Conservation (phyloP, 2,888 invertebrate species). For the Lamellibrachia satsuma region DNA sequence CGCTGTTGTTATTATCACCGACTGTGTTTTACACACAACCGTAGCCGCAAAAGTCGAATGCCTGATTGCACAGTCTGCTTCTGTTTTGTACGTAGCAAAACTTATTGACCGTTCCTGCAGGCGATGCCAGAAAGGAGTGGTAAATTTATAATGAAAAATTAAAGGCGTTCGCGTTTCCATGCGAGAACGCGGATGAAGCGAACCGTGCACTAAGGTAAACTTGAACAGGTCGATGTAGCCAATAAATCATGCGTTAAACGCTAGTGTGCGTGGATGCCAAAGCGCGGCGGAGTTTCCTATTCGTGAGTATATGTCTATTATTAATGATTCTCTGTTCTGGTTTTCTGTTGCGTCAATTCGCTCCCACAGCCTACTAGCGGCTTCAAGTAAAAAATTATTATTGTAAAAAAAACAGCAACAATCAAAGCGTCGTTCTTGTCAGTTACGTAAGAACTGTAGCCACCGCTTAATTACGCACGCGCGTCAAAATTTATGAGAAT, state of each 20-base stretch:
- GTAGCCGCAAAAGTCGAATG: not conserved
- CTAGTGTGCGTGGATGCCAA: not conserved
- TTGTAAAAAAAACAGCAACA: not conserved
- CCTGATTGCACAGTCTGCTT: not conserved
- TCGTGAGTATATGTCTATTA: not conserved
- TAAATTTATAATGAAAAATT: not conserved
- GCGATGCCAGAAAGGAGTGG: not conserved
- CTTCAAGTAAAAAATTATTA: not conserved
- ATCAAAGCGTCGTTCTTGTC: not conserved
- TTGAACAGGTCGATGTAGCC: not conserved
- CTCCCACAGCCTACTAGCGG: not conserved
- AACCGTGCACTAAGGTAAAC: not conserved
- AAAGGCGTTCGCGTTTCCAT: not conserved
- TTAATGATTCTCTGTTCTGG: not conserved
- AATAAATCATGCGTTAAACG: not conserved
- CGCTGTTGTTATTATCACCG: not conserved
- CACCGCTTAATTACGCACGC: not conserved
- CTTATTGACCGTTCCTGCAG: not conserved
- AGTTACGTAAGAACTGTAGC: not conserved
- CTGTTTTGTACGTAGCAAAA: not conserved
- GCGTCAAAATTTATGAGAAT: not conserved
- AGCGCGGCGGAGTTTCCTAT: not conserved
- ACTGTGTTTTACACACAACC: not conserved
- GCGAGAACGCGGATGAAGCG: not conserved
- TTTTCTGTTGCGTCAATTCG: not conserved